phyloP scores from a whole-genome alignment of 2,797 vertebrate species.

The Sphaeramia orbicularis region DNA sequence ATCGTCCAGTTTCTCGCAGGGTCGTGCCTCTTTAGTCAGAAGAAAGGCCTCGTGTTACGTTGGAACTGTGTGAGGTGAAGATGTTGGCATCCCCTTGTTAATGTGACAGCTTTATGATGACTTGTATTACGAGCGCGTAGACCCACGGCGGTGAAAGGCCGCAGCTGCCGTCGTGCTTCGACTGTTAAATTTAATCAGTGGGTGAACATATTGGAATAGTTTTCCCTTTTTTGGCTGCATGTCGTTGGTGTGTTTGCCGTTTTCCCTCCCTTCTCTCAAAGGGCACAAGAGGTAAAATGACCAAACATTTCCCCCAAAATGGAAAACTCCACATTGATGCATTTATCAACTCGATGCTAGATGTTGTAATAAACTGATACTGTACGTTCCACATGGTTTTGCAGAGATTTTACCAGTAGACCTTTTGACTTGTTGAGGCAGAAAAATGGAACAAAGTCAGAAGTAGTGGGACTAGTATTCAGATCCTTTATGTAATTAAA shows the following conservation, averaged over 20 bases:
- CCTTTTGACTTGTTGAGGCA: too few relatives aligned
- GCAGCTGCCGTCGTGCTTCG: conserved; percentile 80
- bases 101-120: neutral
- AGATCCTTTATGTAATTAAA: too few relatives aligned
- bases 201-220: conserved; percentile 81
- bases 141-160: conserved; percentile 35
- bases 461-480: too few relatives aligned
- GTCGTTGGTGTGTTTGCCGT: conserved; percentile 77
- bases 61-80: neutral
- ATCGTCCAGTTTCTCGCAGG: conserved; percentile 28
- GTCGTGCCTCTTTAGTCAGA: conserved; percentile 14
- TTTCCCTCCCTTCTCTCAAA: conserved; percentile 76
- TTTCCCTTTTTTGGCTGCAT: conserved; percentile 87
- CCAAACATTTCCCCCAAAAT: conserved; percentile 54
- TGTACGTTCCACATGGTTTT: too few relatives aligned
- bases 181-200: conserved; percentile 81
- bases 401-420: too few relatives aligned
- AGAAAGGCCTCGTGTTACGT: neutral
- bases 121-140: conserved; percentile 1
- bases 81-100: neutral
- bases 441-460: too few relatives aligned
- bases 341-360: conserved; percentile 11
- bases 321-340: conserved; percentile 25
- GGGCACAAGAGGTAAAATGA: conserved; percentile 71
- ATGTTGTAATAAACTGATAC: too few relatives aligned